Evolutionary conservation across 1,140 invertebrate genomes (phyloP).

Genomic region (Papilio aristodemus): DNA sequence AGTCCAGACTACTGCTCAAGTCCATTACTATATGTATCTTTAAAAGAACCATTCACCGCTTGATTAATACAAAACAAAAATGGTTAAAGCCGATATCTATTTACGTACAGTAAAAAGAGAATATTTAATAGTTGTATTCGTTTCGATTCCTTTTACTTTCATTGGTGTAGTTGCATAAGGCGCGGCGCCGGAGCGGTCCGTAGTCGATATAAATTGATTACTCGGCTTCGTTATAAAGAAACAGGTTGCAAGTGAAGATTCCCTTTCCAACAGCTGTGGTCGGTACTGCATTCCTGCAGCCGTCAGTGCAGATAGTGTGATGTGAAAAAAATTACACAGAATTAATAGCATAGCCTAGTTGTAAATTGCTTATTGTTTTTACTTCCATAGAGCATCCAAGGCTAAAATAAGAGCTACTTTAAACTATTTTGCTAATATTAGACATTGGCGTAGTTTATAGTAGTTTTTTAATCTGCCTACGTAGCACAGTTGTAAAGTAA

Average conservation of each 20-base stretch:
- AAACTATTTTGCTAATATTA: background rate
- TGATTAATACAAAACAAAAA: constrained; percentile 6
- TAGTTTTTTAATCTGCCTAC: too few relatives aligned
- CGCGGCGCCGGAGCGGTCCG: constrained; percentile 32
- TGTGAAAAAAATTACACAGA: constrained; percentile 45
- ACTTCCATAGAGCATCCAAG: constrained; percentile 7
- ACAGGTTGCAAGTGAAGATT: constrained; percentile 63
- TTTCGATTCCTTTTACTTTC: constrained; percentile 44
- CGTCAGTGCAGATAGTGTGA: constrained; percentile 50
- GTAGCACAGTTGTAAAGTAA: too few relatives aligned
- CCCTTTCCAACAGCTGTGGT: constrained; percentile 60
- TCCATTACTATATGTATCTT: background rate
- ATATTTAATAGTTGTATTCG: constrained; percentile 20
- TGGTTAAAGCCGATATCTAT: background rate
- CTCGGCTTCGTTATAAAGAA: constrained; percentile 51
- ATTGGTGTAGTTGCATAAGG: constrained; percentile 54
- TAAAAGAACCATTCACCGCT: background rate
- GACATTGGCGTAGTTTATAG: background rate
- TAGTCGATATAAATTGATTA: constrained; percentile 49
- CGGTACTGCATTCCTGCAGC: constrained; percentile 60
- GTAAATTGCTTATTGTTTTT: constrained; percentile 10
- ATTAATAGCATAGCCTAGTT: background rate
- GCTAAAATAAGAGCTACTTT: background rate
- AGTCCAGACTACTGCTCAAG: too few relatives aligned
- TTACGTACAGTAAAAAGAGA: constrained; percentile 13